These are phyloP conservation scores for Chelonoidis abingdonii DNA, from an alignment of 2,113 vertebrate species.

Conservation along the genomic window DNA sequence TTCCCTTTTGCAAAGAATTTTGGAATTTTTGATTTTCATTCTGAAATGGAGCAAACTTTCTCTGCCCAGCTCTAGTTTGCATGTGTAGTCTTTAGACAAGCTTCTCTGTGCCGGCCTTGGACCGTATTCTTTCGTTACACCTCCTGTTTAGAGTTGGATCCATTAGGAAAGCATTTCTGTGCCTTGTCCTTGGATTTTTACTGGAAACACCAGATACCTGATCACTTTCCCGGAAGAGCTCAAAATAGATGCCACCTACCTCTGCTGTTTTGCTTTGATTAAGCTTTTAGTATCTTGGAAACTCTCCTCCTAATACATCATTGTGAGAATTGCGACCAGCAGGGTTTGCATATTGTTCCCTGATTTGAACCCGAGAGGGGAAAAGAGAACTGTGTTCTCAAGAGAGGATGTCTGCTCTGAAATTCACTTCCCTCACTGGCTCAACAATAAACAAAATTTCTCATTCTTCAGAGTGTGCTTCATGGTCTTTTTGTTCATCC, in stretches of 20 bases:
- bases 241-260: not conserved
- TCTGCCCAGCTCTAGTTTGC: not conserved
- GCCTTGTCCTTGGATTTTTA: not conserved
- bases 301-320: not conserved
- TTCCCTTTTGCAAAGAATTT: not conserved
- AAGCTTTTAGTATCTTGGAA: not conserved
- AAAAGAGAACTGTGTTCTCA: not conserved
- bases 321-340: not conserved
- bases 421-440: not conserved
- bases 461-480: not conserved
- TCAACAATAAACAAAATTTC: not conserved
- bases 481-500: not conserved
- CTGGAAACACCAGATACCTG: not conserved
- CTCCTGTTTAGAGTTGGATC: not conserved
- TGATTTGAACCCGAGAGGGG: not conserved
- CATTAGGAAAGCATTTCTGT: not conserved
- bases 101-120: not conserved
- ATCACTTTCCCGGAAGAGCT: not conserved
- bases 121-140: not conserved
- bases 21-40: not conserved
- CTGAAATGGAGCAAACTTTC: not conserved
- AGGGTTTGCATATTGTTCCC: not conserved
- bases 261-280: not conserved
- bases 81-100: not conserved
- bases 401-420: not conserved